These are phyloP conservation scores for Glaucopsyche alexis DNA, from an alignment of 2,888 invertebrate species.

Conservation along the genomic window DNA sequence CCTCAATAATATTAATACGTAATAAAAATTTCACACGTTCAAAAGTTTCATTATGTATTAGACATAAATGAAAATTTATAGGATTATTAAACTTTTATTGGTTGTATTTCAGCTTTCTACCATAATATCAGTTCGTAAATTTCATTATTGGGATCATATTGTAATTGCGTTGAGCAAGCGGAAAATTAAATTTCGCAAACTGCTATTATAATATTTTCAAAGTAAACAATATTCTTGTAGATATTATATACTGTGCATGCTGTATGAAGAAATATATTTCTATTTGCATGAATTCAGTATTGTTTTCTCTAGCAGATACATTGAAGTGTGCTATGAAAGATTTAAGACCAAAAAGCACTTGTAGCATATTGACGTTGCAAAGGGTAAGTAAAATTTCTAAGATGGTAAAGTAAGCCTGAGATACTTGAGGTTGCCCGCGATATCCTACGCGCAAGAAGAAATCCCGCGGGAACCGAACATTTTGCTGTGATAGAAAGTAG, in stretches of 20 bases:
- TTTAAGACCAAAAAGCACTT: too few species aligned
- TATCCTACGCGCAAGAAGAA: too few species aligned
- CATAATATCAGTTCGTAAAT: constrained; percentile 52
- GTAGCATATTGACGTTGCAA: too few species aligned
- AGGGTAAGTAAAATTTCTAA: too few species aligned
- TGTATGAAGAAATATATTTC: constrained; percentile 42
- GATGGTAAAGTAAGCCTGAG: too few species aligned
- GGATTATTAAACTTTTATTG: constrained; percentile 22
- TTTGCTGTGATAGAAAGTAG: too few species aligned
- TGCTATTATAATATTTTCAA: background rate
- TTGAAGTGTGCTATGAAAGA: too few species aligned
- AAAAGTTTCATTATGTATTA: constrained; percentile 10
- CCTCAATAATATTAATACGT: constrained; percentile 8
- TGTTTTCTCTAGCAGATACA: too few species aligned
- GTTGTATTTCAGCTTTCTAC: constrained; percentile 48
- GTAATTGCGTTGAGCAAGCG: constrained; percentile 51
- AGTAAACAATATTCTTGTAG: background rate
- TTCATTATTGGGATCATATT: constrained; percentile 56
- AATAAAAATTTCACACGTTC: constrained; percentile 15
- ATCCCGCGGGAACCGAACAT: too few species aligned
- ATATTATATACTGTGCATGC: constrained; percentile 33
- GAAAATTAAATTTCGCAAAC: constrained; percentile 55
- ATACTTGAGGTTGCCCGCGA: too few species aligned
- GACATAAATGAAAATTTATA: constrained; percentile 19
- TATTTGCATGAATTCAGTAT: too few species aligned